A percentile compares a stretch with the other conserved stretches of the same genome.
These are phyloP conservation scores for Theretra japonica DNA, from an alignment of 2,888 invertebrate species.

Conservation along the genomic window DNA sequence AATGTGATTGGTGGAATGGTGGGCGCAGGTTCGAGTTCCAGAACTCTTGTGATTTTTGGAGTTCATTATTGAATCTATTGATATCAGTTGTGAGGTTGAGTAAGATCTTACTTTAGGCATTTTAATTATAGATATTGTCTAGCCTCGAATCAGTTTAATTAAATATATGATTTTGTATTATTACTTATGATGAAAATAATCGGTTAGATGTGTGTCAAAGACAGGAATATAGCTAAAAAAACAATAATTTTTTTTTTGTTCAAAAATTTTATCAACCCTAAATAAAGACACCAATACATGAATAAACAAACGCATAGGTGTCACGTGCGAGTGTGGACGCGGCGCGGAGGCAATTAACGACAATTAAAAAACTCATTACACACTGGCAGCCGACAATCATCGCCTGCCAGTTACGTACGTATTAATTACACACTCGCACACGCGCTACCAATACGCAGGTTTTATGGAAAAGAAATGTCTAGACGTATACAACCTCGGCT, in stretches of 20 bases:
- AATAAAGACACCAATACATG: neutral
- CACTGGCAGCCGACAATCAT: conserved; percentile 55
- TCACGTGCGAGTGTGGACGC: conserved; percentile 39
- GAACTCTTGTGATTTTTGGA: no score
- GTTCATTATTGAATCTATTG: no score
- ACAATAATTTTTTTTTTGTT: neutral
- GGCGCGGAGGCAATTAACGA: conserved; percentile 49
- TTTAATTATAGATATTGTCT: no score
- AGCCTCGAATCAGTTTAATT: no score
- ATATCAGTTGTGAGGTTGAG: no score
- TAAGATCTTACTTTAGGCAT: no score
- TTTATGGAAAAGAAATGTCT: neutral
- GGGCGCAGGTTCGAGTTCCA: no score
- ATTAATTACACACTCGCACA: conserved; percentile 27
- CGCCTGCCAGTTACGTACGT: conserved; percentile 45
- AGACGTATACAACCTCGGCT: neutral
- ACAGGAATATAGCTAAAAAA: no score
- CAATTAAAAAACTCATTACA: conserved; percentile 66
- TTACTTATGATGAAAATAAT: no score
- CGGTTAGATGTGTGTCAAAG: no score
- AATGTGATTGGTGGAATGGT: no score
- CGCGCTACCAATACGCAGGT: conserved; percentile 12
- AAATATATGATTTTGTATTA: no score
- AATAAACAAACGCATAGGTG: neutral
- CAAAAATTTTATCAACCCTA: neutral